These are phyloP conservation scores for Spodoptera frugiperda DNA, from an alignment of 1,140 invertebrate genomes.

Conservation along the genomic window DNA sequence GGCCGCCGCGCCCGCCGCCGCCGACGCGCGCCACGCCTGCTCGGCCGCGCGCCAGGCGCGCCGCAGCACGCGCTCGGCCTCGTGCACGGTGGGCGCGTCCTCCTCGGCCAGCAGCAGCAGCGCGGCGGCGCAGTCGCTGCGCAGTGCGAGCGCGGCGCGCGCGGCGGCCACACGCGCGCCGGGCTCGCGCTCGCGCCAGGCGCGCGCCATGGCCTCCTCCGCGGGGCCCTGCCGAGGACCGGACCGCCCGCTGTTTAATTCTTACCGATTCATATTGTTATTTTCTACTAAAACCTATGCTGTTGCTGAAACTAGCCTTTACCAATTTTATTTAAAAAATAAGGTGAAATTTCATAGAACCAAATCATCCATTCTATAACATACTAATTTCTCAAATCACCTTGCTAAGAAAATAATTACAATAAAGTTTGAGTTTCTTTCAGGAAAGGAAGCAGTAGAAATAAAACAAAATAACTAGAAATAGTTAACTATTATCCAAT, in stretches of 20 bases:
- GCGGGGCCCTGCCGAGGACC: constrained; percentile 92
- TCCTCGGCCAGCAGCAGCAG: constrained; percentile 98
- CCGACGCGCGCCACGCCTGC: constrained; percentile 57
- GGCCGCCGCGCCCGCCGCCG: constrained; percentile 65
- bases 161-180: constrained; percentile 96
- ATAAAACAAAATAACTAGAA: too few relatives aligned
- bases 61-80: constrained; percentile 82
- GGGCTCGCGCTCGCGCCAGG: constrained; percentile 98
- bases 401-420: too few relatives aligned
- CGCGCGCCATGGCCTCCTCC: constrained; percentile 99
- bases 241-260: constrained; percentile 87
- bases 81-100: constrained; percentile 96
- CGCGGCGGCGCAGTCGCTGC: constrained; percentile 97
- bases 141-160: constrained; percentile 95
- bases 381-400: too few relatives aligned
- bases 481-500: too few relatives aligned
- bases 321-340: too few relatives aligned
- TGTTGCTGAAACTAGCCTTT: too few relatives aligned
- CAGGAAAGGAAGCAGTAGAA: too few relatives aligned
- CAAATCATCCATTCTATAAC: too few relatives aligned
- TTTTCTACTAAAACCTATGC: too few relatives aligned
- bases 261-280: neutral
- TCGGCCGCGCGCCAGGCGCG: constrained; percentile 64
- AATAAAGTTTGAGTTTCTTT: too few relatives aligned
- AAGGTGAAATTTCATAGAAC: too few relatives aligned